A percentile compares a stretch with the other conserved stretches of the same genome.
These are phyloP conservation scores for Phoebastria nigripes DNA, from an alignment of 2,797 vertebrate genomes.

Conservation along the genomic window DNA sequence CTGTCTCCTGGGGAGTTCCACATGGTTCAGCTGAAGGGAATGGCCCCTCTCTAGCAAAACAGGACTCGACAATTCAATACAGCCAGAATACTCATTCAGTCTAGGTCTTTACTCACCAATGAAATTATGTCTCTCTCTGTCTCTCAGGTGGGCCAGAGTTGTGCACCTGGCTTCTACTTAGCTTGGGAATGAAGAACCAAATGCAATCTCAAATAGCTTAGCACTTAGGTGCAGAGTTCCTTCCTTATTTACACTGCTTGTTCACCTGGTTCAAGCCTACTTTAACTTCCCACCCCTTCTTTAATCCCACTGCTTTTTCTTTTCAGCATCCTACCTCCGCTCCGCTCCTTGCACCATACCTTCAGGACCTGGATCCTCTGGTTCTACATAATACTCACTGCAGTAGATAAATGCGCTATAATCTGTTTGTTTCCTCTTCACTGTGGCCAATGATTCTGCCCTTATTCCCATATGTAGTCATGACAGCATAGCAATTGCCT, in stretches of 20 bases:
- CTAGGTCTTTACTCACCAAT: not conserved
- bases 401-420: not conserved
- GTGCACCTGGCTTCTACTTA: not conserved
- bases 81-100: not conserved
- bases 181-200: not conserved
- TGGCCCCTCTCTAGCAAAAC: not conserved
- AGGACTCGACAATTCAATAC: not conserved
- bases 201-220: not conserved
- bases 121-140: not conserved
- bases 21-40: not conserved
- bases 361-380: not conserved
- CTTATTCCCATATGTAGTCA: not conserved
- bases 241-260: not conserved
- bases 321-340: not conserved
- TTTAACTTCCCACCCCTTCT: not conserved
- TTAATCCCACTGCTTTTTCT: not conserved
- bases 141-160: not conserved
- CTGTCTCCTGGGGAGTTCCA: not conserved
- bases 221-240: not conserved
- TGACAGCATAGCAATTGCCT: not conserved
- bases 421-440: not conserved
- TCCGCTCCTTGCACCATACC: not conserved
- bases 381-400: not conserved
- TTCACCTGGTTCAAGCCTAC: not conserved
- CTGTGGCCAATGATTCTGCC: not conserved